Base-by-base conservation (phyloP, 2,113 vertebrate species). In the Anguilla japonica region DNA sequence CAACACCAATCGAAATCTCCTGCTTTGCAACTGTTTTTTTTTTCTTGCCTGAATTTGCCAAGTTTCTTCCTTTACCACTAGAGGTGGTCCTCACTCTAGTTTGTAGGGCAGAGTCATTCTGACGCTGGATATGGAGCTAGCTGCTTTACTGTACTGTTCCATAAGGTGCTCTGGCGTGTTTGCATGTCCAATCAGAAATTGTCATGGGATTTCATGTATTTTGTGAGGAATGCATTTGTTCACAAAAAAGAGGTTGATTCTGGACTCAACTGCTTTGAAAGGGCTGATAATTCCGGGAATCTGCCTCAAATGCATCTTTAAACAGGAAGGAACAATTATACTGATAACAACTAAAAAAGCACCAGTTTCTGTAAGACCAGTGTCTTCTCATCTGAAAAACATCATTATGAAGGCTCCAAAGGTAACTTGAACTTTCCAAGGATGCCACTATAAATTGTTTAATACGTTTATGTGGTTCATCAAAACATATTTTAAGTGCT, bases 251-350 rank as follows among this genome's bases (percentile, higher is more conserved):
- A 87, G 67, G 29, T 88, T 88, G 87, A 63, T 14, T 81, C 34
- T 15, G 86, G 87, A 89, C 84, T 87, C 50, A 89, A 78, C 85
- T 81, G 87, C 87, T 84, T 89, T 82, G 83, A 85, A 90, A 88
- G 60, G 86, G 67, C 87, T 43, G 88, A 91, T 91, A 53, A 75
- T 83, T 89, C 83, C 83, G 87, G 86, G 82, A 88, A 87, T 89
- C 81, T 90, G 92, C 91, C 92, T 88, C 20, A 34, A 14, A 79
- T 40, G 26, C 87, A 93, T 94, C 89, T 93, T 83, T 90, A 94
- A 96, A 95, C 95, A 95, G 94, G 94, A 95, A 94, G 84, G 20
- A 86, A 87, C 88, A 89, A 89, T 94, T 93, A 93, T 50, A 87
- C 82, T 88, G 89, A 91, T 92, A 90, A 67, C 87, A 87, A 89